Conservation (phyloP, 2,797 vertebrate species). For the Sylvilagus floridanus region DNA sequence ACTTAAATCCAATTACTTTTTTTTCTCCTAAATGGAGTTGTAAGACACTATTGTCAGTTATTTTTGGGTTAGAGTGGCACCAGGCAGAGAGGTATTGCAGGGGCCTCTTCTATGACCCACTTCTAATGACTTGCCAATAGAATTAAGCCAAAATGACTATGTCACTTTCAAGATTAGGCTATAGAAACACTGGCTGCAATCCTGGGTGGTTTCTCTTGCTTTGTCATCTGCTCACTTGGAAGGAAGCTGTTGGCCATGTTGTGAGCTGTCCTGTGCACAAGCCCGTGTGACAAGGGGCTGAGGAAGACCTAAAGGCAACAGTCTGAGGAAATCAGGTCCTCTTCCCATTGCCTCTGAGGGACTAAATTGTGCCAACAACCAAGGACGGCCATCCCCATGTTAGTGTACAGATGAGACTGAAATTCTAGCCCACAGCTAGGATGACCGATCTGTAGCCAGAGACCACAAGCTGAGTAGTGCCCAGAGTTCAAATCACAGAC, state of each 20-base stretch:
- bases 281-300: background rate
- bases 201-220: background rate
- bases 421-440: background rate
- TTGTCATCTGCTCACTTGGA: background rate
- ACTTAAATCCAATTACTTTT: conserved; percentile 57
- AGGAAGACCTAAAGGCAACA: background rate
- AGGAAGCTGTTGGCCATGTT: background rate
- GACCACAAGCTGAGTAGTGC: background rate
- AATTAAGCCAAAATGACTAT: background rate
- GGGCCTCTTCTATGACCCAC: background rate
- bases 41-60: background rate
- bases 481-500: background rate
- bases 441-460: background rate
- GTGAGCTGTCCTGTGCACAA: background rate
- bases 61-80: background rate
- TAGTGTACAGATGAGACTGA: background rate
- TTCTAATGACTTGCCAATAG: background rate
- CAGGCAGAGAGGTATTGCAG: background rate
- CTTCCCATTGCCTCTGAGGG: background rate
- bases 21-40: background rate
- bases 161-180: background rate
- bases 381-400: background rate
- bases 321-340: background rate
- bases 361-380: background rate
- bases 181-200: background rate